phyloP scores from a whole-genome alignment of 2,888 invertebrate species.

The Actias luna region DNA sequence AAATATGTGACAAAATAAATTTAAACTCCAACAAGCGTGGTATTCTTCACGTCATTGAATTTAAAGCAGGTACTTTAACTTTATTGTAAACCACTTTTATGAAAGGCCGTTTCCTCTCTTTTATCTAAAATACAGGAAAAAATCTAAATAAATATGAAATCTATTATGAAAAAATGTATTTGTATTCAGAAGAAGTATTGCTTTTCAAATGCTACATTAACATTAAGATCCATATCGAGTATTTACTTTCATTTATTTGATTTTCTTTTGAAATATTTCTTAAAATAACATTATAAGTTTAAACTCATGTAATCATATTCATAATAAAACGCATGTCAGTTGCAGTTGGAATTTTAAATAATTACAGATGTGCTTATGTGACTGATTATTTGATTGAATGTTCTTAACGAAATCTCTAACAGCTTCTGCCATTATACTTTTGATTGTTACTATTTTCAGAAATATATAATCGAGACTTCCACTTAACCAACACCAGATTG shows the following conservation, averaged over 20 bases:
- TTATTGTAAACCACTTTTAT: neutral
- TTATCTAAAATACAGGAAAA: neutral
- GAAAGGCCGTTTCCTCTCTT: neutral
- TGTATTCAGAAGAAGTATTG: neutral
- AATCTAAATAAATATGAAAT: neutral
- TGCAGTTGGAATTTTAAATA: neutral
- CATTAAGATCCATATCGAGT: neutral
- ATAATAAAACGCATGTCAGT: too few relatives aligned
- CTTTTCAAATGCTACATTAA: neutral
- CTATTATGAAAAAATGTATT: neutral
- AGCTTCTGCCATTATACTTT: too few relatives aligned
- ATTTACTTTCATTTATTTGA: too few relatives aligned
- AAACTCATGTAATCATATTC: too few relatives aligned
- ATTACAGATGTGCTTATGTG: neutral
- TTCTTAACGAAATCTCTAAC: too few relatives aligned
- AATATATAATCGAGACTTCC: too few relatives aligned
- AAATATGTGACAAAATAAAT: neutral
- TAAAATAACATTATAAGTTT: neutral
- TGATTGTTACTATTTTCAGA: too few relatives aligned
- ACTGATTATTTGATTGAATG: too few relatives aligned
- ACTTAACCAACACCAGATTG: too few relatives aligned
- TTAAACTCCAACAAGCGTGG: neutral
- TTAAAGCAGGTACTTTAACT: neutral
- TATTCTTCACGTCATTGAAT: neutral
- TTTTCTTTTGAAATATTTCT: neutral